phyloP scores from a whole-genome alignment of 2,797 vertebrate species.

The Steatocranus sp. region DNA sequence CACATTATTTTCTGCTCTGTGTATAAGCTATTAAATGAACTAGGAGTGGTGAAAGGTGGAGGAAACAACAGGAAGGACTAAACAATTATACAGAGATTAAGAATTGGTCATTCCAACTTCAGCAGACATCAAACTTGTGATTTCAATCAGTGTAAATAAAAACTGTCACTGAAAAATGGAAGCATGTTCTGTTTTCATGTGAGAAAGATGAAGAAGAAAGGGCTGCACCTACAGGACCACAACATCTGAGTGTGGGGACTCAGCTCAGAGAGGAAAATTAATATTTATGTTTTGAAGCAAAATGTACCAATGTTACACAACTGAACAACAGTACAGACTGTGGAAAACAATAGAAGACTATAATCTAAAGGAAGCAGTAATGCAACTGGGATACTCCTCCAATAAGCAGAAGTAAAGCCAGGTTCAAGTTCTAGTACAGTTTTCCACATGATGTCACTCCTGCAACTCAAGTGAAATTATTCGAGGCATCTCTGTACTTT shows the following conservation, averaged over 20 bases:
- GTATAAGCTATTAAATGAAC: background rate
- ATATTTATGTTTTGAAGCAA: background rate
- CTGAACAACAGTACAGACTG: background rate
- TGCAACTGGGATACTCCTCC: background rate
- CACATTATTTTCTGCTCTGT: background rate
- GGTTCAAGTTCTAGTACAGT: background rate
- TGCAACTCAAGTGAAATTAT: background rate
- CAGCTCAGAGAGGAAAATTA: background rate
- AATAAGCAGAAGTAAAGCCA: background rate
- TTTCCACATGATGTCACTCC: background rate
- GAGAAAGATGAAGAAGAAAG: background rate
- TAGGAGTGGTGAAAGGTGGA: background rate
- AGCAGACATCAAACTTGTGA: background rate
- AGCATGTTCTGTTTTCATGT: background rate
- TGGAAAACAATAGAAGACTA: background rate
- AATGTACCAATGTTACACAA: background rate
- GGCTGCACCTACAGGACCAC: background rate
- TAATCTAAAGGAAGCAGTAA: background rate
- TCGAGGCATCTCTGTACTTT: background rate
- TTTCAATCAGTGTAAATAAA: background rate
- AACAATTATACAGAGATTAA: background rate
- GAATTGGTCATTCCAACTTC: background rate
- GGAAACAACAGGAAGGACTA: background rate
- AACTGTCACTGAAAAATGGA: background rate
- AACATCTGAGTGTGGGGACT: background rate